A percentile compares a stretch with the other conserved stretches of the same genome.
phyloP scores from a whole-genome alignment of 2,888 invertebrate genomes.

The Hemicrepidius hirtus region DNA sequence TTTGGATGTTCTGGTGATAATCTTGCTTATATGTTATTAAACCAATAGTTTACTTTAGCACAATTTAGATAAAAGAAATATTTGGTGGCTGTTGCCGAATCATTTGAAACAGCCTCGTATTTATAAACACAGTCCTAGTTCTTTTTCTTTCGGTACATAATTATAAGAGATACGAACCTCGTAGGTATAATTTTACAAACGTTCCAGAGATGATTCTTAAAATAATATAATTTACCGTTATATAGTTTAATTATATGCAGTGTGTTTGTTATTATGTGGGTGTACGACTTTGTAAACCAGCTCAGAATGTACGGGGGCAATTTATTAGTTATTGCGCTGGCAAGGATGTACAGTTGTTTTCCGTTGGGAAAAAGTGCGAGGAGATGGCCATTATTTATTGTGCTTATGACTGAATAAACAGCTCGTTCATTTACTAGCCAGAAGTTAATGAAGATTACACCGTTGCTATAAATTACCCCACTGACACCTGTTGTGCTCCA shows the following conservation, averaged over 20 bases:
- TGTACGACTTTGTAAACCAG: constrained; percentile 12
- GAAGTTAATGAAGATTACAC: constrained; percentile 62
- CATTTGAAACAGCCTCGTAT: no score
- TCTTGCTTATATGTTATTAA: no score
- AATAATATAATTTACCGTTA: background rate
- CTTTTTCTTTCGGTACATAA: no score
- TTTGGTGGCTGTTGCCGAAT: no score
- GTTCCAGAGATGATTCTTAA: background rate
- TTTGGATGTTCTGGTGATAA: no score
- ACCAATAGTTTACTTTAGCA: no score
- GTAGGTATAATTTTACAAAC: no score
- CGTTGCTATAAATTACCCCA: constrained; percentile 59
- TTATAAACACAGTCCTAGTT: no score
- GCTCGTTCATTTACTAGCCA: constrained; percentile 59
- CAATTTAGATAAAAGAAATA: no score
- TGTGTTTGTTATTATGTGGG: constrained; percentile 18
- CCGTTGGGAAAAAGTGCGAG: constrained; percentile 39
- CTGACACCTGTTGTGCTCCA: constrained; percentile 60
- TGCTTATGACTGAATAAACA: constrained; percentile 59
- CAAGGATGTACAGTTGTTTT: constrained; percentile 30
- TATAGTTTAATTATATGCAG: constrained; percentile 18
- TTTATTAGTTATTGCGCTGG: constrained; percentile 28
- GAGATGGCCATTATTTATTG: constrained; percentile 58
- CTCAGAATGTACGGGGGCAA: constrained; percentile 2
- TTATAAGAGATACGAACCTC: no score